phyloP scores from a whole-genome alignment of 2,888 invertebrate genomes.

The Lasioglossum pauxillum region DNA sequence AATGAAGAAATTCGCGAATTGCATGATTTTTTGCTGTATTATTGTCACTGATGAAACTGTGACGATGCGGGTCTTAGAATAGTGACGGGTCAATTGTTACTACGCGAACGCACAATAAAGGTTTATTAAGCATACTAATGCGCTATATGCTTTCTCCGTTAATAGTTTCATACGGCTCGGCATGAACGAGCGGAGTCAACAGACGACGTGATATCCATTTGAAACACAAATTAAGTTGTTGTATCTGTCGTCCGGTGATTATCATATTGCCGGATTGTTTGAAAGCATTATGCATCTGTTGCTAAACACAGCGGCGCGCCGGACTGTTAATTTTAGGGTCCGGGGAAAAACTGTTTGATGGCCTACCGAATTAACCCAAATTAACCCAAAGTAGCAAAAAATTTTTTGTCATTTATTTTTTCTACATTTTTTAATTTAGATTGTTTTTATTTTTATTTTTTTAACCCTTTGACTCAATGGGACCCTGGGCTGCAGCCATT shows the following conservation, averaged over 20 bases:
- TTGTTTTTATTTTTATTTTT: too few relatives aligned
- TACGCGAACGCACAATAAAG: slow-evolving; percentile 42
- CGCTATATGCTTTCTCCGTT: slow-evolving; percentile 47
- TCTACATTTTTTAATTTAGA: too few relatives aligned
- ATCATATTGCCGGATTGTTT: not conserved
- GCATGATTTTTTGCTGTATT: slow-evolving; percentile 22
- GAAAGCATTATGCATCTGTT: not conserved
- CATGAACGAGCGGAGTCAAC: slow-evolving; percentile 11
- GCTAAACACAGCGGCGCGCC: not conserved
- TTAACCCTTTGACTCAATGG: too few relatives aligned
- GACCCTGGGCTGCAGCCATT: too few relatives aligned
- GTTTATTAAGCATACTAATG: slow-evolving; percentile 60
- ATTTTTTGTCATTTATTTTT: too few relatives aligned
- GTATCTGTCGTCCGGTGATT: not conserved
- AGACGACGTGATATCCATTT: slow-evolving; percentile 19
- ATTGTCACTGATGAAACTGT: slow-evolving; percentile 43
- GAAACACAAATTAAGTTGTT: slow-evolving; percentile 4
- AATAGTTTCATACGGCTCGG: slow-evolving; percentile 27
- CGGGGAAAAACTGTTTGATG: too few relatives aligned
- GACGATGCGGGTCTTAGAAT: slow-evolving; percentile 35
- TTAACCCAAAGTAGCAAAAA: too few relatives aligned
- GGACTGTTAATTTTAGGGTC: too few relatives aligned
- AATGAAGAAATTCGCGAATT: slow-evolving; percentile 23
- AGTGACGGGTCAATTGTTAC: slow-evolving; percentile 40
- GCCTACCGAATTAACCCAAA: too few relatives aligned